These are phyloP conservation scores for Gisinianus flammeolus DNA, from an alignment of 2,888 invertebrate species.

Conservation along the genomic window DNA sequence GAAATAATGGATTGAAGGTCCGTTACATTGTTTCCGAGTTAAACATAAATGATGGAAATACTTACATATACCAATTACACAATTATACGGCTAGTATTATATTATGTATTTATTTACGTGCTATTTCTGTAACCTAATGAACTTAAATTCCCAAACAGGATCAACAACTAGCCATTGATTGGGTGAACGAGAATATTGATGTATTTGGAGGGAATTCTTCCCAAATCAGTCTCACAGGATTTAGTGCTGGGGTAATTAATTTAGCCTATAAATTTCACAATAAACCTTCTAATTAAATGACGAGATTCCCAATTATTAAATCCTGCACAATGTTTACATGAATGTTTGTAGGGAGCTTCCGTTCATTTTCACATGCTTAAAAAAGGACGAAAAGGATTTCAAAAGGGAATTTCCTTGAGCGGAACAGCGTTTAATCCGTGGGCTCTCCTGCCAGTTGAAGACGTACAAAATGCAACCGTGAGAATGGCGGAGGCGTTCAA, in stretches of 20 bases:
- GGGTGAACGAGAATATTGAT: conserved; percentile 49
- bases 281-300: too few species aligned
- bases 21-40: too few species aligned
- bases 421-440: conserved; percentile 53
- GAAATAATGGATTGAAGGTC: conserved; percentile 34
- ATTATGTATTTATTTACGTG: too few species aligned
- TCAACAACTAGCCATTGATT: conserved; percentile 44
- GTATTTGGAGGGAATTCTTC: conserved; percentile 45
- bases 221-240: conserved; percentile 43
- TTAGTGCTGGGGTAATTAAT: conserved; percentile 41
- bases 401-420: conserved; percentile 47
- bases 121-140: too few species aligned
- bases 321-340: too few species aligned
- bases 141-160: too few species aligned
- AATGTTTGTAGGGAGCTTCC: conserved; percentile 34
- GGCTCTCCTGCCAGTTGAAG: conserved; percentile 42
- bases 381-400: conserved; percentile 42
- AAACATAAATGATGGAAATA: neutral
- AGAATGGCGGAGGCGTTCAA: conserved; percentile 41
- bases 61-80: neutral
- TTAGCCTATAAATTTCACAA: neutral
- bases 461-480: conserved; percentile 44
- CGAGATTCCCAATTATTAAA: too few species aligned
- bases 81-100: neutral
- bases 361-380: conserved; percentile 54